phyloP scores from a whole-genome alignment of 2,888 invertebrate genomes.

The Augiades crinisus region DNA sequence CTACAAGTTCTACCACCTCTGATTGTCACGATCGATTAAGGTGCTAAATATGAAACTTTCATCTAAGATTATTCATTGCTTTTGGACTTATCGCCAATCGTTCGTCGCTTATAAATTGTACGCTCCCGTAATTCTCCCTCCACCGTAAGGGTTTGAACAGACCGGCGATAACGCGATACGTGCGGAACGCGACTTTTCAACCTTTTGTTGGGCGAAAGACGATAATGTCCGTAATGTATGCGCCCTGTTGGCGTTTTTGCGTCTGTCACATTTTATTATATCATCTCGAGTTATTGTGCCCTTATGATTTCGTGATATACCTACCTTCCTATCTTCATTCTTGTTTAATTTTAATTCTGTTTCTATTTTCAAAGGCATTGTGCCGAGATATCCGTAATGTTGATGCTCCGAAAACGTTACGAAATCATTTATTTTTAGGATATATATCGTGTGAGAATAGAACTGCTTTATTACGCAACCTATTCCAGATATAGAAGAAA shows the following conservation, averaged over 20 bases:
- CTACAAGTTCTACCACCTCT: no score
- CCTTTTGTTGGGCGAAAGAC: conserved; percentile 71
- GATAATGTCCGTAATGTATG: conserved; percentile 75
- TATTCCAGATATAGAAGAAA: no score
- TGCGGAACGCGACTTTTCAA: conserved; percentile 77
- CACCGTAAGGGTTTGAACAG: conserved; percentile 72
- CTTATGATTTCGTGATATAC: conserved; percentile 21
- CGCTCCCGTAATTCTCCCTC: conserved; percentile 53
- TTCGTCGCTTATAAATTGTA: conserved; percentile 35
- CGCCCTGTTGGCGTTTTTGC: conserved; percentile 66
- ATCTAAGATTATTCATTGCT: no score
- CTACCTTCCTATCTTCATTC: not conserved
- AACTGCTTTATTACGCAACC: no score
- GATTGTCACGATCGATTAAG: no score
- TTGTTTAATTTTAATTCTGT: conserved; percentile 13
- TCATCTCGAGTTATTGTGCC: conserved; percentile 26
- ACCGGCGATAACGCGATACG: conserved; percentile 71
- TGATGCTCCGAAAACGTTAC: not conserved
- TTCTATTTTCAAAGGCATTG: conserved; percentile 1
- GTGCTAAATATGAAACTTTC: no score
- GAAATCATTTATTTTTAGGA: not conserved
- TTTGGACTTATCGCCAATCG: conserved; percentile 24
- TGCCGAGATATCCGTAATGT: not conserved
- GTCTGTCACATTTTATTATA: conserved; percentile 61
- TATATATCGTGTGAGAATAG: no score